Evolutionary conservation across 2,888 invertebrate species (phyloP).

Genomic region (Actias luna): DNA sequence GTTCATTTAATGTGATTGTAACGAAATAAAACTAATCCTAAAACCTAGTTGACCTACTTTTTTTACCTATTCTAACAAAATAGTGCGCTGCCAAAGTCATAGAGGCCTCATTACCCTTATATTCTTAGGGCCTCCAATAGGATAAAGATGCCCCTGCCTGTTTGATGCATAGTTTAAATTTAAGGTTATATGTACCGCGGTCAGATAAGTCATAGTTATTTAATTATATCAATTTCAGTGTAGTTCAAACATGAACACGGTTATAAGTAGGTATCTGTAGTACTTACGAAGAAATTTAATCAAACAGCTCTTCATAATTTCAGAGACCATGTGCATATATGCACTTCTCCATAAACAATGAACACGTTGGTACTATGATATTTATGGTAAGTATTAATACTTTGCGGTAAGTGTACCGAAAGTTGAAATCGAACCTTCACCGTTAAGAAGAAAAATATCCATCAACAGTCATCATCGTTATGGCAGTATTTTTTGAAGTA

Average conservation of each 20-base stretch:
- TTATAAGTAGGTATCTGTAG: not conserved
- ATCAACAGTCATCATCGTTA: not conserved
- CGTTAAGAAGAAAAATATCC: not conserved
- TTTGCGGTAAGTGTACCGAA: too few relatives aligned
- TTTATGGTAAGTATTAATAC: constrained; percentile 75
- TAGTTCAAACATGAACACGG: too few relatives aligned
- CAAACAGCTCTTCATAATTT: constrained; percentile 29
- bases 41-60: too few relatives aligned
- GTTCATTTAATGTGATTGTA: too few relatives aligned
- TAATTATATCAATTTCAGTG: too few relatives aligned
- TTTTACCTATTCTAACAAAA: too few relatives aligned
- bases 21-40: too few relatives aligned
- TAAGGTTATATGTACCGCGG: not conserved
- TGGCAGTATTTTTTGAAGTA: not conserved
- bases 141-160: too few relatives aligned
- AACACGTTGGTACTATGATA: constrained; percentile 75
- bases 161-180: too few relatives aligned
- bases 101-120: too few relatives aligned
- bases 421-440: not conserved
- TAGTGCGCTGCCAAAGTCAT: too few relatives aligned
- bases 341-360: constrained; percentile 71
- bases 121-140: too few relatives aligned
- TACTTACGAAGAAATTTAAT: not conserved
- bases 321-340: constrained; percentile 82
- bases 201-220: not conserved